Evolutionary conservation across 2,797 vertebrate species (phyloP), one percentile per base, ranked within the genome.

Genomic region (Sebastes steindachneri): DNA sequence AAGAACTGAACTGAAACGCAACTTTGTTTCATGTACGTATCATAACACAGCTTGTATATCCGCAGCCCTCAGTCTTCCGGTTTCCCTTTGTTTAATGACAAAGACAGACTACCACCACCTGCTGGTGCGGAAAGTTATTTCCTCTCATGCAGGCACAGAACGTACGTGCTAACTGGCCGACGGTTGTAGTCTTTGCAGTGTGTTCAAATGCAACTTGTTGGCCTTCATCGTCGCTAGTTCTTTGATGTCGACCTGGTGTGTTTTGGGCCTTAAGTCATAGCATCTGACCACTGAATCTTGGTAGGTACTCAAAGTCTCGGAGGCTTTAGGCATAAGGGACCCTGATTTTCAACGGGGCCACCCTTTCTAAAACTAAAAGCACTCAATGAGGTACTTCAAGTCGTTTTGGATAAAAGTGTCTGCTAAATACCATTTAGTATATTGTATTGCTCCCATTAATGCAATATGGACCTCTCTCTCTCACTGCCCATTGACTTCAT

Each of bases 341-440:
- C 58, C 55, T 54, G 62, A 29, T 79, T 87, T 87, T 80, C 77
- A 80, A 28, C 1, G 2, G 53, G 80, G 65, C 72, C 60, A 80
- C 68, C 60, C 73, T 82, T 89, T 92, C 93, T 93, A 93, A 93
- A 94, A 94, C 93, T 95, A 93, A 94, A 93, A 91, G 88, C 93
- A 94, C 93, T 95, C 92, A 92, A 75, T 87, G 83, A 79, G 65
- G 77, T 88, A 79, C 89, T 90, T 87, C 14, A 90, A 89, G 90
- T 87, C 85, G 75, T 92, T 93, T 89, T 90, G 89, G 84, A 92
- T 83, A 85, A 89, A 92, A 90, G 91, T 94, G 92, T 90, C 93
- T 84, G 92, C 93, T 93, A 92, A 94, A 94, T 92, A 91, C 88
- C 93, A 88, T 93, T 94, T 93, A 93, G 84, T 88, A 90, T 92